Percentiles rank a stretch among this genome's conserved stretches.
Conservation (phyloP, 2,888 invertebrate species). For the Acholoe squamosa region DNA sequence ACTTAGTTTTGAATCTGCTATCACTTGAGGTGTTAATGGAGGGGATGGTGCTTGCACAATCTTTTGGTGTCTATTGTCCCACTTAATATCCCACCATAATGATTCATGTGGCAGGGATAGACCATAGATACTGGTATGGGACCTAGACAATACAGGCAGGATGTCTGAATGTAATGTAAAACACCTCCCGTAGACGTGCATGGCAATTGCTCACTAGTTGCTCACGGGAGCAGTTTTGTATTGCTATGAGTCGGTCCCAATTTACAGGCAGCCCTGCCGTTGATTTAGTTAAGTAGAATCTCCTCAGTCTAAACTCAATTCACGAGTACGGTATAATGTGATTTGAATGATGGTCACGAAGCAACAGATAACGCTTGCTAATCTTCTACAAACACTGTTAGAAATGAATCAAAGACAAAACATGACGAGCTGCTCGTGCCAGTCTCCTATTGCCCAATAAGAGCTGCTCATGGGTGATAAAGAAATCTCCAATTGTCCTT, state of each 20-base stretch:
- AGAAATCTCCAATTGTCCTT: not conserved
- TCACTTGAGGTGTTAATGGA: too few relatives aligned
- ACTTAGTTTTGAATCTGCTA: too few relatives aligned
- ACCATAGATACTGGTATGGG: too few relatives aligned
- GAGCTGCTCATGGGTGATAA: not conserved
- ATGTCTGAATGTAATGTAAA: too few relatives aligned
- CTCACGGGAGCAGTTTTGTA: not conserved
- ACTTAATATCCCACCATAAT: too few relatives aligned
- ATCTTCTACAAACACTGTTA: slow-evolving; percentile 37
- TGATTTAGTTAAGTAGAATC: slow-evolving; percentile 17
- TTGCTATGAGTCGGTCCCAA: not conserved
- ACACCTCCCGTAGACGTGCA: not conserved
- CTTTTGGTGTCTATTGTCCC: too few relatives aligned
- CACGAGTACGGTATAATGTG: not conserved
- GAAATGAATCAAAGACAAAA: slow-evolving; percentile 21
- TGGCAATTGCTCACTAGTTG: not conserved
- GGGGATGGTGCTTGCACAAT: too few relatives aligned
- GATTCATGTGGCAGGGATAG: too few relatives aligned
- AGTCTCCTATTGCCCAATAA: not conserved
- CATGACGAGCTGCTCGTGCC: not conserved
- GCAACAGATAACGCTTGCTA: not conserved
- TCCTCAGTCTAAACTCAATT: not conserved
- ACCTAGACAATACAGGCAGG: too few relatives aligned
- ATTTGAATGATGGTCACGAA: slow-evolving; percentile 25
- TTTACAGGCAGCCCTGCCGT: not conserved